A percentile compares a stretch with the other conserved stretches of the same genome.
phyloP scores from a whole-genome alignment of 2,113 vertebrate species.

The Erpornis zantholeuca region DNA sequence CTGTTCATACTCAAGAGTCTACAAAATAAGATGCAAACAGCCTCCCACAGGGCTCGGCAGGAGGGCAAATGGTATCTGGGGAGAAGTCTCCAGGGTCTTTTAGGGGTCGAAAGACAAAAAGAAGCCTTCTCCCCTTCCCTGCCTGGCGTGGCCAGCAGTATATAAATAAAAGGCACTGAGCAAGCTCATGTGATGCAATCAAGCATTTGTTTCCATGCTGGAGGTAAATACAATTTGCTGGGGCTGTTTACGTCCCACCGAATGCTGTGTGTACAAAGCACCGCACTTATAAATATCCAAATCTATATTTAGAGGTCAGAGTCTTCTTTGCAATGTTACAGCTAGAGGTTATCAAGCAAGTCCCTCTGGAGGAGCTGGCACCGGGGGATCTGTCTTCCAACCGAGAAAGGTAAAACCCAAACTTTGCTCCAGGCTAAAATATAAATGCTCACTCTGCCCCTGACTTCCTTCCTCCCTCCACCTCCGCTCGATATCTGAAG shows the following conservation, averaged over 20 bases:
- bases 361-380: neutral
- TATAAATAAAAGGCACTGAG: constrained; percentile 53
- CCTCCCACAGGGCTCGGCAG: neutral
- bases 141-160: neutral
- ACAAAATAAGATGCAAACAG: neutral
- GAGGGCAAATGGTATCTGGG: neutral
- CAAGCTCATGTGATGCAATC: constrained; percentile 55
- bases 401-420: neutral
- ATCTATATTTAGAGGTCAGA: constrained; percentile 68
- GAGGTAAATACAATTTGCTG: constrained; percentile 65
- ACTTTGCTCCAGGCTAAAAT: neutral
- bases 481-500: neutral
- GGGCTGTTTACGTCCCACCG: constrained; percentile 14
- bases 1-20: neutral
- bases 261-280: constrained; percentile 54
- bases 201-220: constrained; percentile 64
- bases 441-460: neutral
- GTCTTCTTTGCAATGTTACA: constrained; percentile 13
- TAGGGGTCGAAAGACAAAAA: constrained; percentile 7
- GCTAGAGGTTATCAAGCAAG: constrained; percentile 53
- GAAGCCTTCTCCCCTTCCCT: neutral
- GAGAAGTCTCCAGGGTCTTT: neutral
- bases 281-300: constrained; percentile 48
- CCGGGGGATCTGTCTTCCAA: neutral
- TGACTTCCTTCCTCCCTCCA: neutral